Percentiles rank a stretch among this genome's conserved stretches.
These are phyloP conservation scores for Perizoma affinitatum DNA, from an alignment of 2,888 invertebrate genomes.

Conservation along the genomic window DNA sequence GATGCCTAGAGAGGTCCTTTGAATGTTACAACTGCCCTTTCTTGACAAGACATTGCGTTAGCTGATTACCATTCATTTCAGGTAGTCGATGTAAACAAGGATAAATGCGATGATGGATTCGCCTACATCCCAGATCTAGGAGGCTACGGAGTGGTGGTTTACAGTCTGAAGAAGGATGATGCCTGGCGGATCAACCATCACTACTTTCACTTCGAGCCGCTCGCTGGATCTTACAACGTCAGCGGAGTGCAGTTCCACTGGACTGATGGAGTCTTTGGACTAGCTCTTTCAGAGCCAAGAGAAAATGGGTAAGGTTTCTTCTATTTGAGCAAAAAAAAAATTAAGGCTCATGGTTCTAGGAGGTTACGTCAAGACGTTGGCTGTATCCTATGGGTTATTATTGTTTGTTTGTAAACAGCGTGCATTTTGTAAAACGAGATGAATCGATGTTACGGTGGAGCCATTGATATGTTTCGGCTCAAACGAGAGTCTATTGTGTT, in stretches of 20 bases:
- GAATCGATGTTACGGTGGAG: too few relatives aligned
- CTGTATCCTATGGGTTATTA: too few relatives aligned
- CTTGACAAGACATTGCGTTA: neutral
- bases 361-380: too few relatives aligned
- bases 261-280: slow-evolving; percentile 92
- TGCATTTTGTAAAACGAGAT: too few relatives aligned
- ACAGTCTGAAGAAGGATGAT: slow-evolving; percentile 88
- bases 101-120: slow-evolving; percentile 89
- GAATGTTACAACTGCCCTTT: too few relatives aligned
- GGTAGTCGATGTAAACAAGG: slow-evolving; percentile 88
- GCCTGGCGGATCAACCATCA: slow-evolving; percentile 92
- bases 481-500: too few relatives aligned
- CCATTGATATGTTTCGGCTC: too few relatives aligned
- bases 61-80: slow-evolving; percentile 54
- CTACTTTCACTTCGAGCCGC: slow-evolving; percentile 93
- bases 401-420: too few relatives aligned
- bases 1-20: too few relatives aligned
- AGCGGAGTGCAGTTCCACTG: slow-evolving; percentile 93
- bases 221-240: slow-evolving; percentile 90
- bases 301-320: slow-evolving; percentile 77
- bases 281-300: slow-evolving; percentile 86
- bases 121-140: slow-evolving; percentile 92
- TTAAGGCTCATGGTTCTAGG: too few relatives aligned
- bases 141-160: slow-evolving; percentile 90
- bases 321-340: neutral